Evolutionary conservation across 2,797 vertebrate species (phyloP).

Genomic region (Leptatherina wallacei): DNA sequence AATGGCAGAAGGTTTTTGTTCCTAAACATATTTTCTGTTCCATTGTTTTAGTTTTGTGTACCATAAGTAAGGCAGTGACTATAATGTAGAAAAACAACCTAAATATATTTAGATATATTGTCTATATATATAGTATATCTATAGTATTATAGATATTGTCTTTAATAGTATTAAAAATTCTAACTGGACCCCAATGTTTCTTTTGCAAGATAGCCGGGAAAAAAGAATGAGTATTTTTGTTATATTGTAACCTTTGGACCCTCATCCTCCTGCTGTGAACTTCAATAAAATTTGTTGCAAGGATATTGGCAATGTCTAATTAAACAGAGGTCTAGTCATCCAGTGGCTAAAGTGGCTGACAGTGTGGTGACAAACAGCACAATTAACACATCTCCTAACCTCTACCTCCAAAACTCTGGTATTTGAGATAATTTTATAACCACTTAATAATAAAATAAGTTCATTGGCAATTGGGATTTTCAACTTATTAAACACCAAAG

Average conservation of each 20-base stretch:
- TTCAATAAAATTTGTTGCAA: not conserved
- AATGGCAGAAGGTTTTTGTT: too few species aligned
- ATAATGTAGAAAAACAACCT: too few species aligned
- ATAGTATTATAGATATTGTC: too few species aligned
- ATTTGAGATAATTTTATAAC: slow-evolving; percentile 34
- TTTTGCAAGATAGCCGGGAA: too few species aligned
- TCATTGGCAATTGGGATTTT: slow-evolving; percentile 49
- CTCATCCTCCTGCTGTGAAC: not conserved
- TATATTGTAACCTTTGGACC: not conserved
- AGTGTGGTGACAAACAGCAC: not conserved
- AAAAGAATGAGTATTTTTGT: not conserved
- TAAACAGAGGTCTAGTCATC: not conserved
- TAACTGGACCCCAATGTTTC: too few species aligned
- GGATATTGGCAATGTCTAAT: not conserved
- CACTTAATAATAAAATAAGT: slow-evolving; percentile 48
- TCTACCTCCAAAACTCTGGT: slow-evolving; percentile 3
- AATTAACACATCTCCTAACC: slow-evolving; percentile 11
- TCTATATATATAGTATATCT: too few species aligned
- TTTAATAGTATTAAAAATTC: too few species aligned
- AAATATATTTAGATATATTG: too few species aligned
- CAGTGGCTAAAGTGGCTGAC: not conserved
- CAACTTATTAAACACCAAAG: slow-evolving; percentile 71
- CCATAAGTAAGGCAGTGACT: too few species aligned
- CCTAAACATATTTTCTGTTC: too few species aligned
- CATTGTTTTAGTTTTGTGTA: too few species aligned